A percentile compares a stretch with the other conserved stretches of the same genome.
phyloP scores from a whole-genome alignment of 1,140 invertebrate genomes.

The Lordiphosa mommai region DNA sequence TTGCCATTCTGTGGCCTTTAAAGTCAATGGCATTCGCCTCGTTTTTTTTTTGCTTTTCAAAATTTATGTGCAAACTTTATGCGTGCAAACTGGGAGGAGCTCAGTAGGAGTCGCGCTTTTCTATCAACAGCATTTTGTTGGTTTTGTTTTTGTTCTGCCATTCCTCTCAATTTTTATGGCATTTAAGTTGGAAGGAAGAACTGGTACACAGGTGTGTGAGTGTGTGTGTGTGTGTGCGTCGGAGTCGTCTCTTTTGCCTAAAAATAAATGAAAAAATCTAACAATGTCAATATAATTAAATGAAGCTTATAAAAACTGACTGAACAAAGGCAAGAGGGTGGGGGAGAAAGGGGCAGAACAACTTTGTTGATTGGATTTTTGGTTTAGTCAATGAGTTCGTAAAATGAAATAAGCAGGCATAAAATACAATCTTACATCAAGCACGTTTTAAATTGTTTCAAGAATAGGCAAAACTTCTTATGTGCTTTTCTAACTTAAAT shows the following conservation, averaged over 20 bases:
- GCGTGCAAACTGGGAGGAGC: conserved; percentile 31
- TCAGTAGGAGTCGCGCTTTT: conserved; percentile 22
- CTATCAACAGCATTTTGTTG: conserved; percentile 61
- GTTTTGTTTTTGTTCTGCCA: conserved; percentile 8
- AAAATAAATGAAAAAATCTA: conserved; percentile 36
- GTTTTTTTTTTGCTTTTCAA: conserved; percentile 36
- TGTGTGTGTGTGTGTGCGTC: conserved; percentile 1
- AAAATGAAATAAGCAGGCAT: conserved; percentile 16
- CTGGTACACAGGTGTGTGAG: background rate
- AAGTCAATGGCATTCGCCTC: conserved; percentile 55
- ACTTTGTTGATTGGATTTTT: conserved; percentile 48
- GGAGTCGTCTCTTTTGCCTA: conserved; percentile 21
- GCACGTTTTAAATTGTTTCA: too few relatives aligned
- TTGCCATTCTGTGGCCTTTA: conserved; percentile 71
- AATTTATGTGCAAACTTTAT: conserved; percentile 76
- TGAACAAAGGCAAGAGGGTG: background rate
- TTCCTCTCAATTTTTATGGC: conserved; percentile 68
- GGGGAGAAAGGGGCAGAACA: conserved; percentile 6
- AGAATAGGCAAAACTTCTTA: too few relatives aligned
- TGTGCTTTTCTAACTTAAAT: too few relatives aligned
- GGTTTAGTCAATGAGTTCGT: conserved; percentile 28
- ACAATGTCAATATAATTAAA: conserved; percentile 76
- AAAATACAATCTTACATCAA: background rate
- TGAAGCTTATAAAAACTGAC: conserved; percentile 57
- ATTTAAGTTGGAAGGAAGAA: conserved; percentile 49